phyloP scores from a whole-genome alignment of 30 jellyfish, hydroid and myxozoan species.

The Aurelia coerulea region DNA sequence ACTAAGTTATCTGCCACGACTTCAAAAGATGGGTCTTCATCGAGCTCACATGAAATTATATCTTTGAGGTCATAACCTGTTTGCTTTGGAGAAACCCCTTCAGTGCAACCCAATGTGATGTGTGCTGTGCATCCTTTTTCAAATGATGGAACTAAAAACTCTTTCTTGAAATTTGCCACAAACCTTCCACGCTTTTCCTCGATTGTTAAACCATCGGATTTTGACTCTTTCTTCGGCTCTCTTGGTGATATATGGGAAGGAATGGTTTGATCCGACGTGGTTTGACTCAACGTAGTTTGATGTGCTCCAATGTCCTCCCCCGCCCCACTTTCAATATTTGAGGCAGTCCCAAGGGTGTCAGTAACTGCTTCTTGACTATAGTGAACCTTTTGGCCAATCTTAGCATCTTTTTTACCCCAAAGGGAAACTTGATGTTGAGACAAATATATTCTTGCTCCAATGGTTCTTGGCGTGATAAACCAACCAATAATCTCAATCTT shows the following conservation, averaged over 20 bases:
- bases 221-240: background rate
- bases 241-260: background rate
- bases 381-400: background rate
- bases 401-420: slow-evolving; percentile 74
- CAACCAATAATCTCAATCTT: slow-evolving; percentile 56
- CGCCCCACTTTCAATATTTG: background rate
- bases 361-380: background rate
- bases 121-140: slow-evolving; percentile 80
- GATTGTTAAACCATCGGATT: background rate
- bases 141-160: slow-evolving; percentile 21
- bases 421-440: slow-evolving; percentile 37
- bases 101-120: slow-evolving; percentile 66
- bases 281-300: background rate
- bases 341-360: background rate
- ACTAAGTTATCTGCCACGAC: background rate
- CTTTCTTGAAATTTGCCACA: background rate
- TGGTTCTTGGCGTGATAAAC: slow-evolving; percentile 53
- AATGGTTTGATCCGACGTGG: background rate
- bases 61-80: slow-evolving; percentile 42
- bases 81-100: slow-evolving; percentile 34
- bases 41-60: slow-evolving; percentile 37
- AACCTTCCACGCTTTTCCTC: background rate
- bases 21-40: slow-evolving; percentile 31
- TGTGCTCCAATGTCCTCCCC: background rate
- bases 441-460: slow-evolving; percentile 69